Evolutionary conservation across 1,140 invertebrate genomes (phyloP).

Genomic region (Heterodera schachtii): DNA sequence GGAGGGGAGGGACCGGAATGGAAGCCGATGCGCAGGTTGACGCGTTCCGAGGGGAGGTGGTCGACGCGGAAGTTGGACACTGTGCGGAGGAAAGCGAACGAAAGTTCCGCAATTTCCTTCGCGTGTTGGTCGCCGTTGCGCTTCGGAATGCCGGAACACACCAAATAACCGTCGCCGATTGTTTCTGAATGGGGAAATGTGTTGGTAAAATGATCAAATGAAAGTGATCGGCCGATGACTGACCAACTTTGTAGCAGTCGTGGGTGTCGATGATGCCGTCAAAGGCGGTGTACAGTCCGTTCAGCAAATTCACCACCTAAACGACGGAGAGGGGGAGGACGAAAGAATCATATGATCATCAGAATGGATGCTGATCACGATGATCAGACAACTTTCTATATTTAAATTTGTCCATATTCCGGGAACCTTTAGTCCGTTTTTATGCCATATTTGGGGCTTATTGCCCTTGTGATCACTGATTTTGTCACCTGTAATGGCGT

Average conservation of each 20-base stretch:
- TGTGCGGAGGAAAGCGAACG: constrained; percentile 38
- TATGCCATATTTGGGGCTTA: too few species aligned
- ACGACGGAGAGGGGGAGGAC: constrained; percentile 56
- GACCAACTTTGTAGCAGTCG: constrained; percentile 77
- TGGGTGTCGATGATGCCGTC: constrained; percentile 84
- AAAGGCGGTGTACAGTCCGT: constrained; percentile 91
- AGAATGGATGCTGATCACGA: too few species aligned
- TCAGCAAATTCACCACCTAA: constrained; percentile 89
- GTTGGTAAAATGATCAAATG: neutral
- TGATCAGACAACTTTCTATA: too few species aligned
- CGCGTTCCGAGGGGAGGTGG: constrained; percentile 40
- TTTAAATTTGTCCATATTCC: too few species aligned
- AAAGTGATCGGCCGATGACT: neutral
- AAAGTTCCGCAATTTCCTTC: constrained; percentile 77
- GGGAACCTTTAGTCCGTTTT: too few species aligned
- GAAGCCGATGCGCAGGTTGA: constrained; percentile 78
- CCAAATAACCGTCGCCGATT: constrained; percentile 93
- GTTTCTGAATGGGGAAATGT: constrained; percentile 81
- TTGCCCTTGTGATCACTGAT: too few species aligned
- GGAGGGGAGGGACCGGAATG: constrained; percentile 75
- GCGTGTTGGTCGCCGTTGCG: constrained; percentile 86
- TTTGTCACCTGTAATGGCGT: constrained; percentile 78
- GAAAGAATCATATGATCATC: too few species aligned
- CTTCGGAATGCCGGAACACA: constrained; percentile 75
- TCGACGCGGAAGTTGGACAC: constrained; percentile 34